Conservation (phyloP, 2,888 invertebrate species). For the Andrena haemorrhoa region DNA sequence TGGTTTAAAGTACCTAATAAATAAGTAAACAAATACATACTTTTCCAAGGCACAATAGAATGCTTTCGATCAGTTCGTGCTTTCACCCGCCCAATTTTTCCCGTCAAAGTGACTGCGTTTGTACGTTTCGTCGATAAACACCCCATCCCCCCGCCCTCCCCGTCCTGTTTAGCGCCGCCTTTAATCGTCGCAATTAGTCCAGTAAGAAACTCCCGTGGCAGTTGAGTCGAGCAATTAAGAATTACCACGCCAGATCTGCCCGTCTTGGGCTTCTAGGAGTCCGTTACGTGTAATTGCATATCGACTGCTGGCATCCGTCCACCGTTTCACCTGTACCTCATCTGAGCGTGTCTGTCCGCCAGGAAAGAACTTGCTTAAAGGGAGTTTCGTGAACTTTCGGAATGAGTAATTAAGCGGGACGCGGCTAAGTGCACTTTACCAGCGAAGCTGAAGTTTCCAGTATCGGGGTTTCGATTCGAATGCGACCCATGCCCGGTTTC, state of each 20-base stretch:
- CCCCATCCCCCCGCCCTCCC: neutral
- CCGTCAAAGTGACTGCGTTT: neutral
- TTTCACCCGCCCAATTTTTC: neutral
- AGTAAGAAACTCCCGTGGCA: neutral
- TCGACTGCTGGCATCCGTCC: slow-evolving; percentile 64
- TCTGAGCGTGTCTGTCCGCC: slow-evolving; percentile 24
- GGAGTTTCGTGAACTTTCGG: slow-evolving; percentile 72
- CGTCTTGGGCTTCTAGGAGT: slow-evolving; percentile 48
- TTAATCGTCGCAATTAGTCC: slow-evolving; percentile 44
- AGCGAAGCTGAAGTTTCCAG: slow-evolving; percentile 54
- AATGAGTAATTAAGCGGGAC: slow-evolving; percentile 76
- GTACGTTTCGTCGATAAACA: neutral
- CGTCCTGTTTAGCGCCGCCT: neutral
- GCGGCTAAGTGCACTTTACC: slow-evolving; percentile 64
- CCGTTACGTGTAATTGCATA: slow-evolving; percentile 76
- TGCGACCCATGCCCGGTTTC: slow-evolving; percentile 35
- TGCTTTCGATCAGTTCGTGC: neutral
- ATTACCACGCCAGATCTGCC: slow-evolving; percentile 14
- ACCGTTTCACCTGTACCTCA: slow-evolving; percentile 16
- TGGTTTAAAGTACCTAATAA: too few species aligned
- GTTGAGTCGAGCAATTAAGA: slow-evolving; percentile 37
- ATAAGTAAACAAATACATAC: too few species aligned
- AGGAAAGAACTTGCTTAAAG: slow-evolving; percentile 65
- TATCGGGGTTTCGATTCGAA: slow-evolving; percentile 50
- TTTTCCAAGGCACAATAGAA: too few species aligned